phyloP scores from a whole-genome alignment of 2,113 vertebrate species.

The Panthera leo region DNA sequence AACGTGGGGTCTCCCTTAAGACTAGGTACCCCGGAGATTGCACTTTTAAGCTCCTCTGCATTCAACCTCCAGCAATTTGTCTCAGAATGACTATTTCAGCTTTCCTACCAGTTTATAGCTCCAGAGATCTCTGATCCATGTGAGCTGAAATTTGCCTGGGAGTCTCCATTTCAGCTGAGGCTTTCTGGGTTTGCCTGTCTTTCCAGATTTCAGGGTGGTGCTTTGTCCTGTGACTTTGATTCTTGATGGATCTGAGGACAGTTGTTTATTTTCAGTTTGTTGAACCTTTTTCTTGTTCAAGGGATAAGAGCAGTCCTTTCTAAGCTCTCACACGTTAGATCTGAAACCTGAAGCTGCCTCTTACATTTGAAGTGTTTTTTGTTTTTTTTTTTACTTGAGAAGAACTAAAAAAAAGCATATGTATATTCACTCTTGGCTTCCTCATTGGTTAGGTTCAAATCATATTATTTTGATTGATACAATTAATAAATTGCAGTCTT shows the following conservation, averaged over 20 bases:
- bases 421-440: not conserved
- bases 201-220: not conserved
- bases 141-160: not conserved
- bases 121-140: not conserved
- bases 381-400: not conserved
- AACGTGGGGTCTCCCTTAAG: not conserved
- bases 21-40: not conserved
- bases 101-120: not conserved
- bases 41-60: not conserved
- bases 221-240: not conserved
- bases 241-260: not conserved
- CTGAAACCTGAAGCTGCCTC: not conserved
- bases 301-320: not conserved
- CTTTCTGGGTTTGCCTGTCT: not conserved
- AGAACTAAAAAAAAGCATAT: not conserved
- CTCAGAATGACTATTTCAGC: not conserved
- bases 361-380: not conserved
- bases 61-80: not conserved
- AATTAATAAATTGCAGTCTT: not conserved
- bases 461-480: not conserved
- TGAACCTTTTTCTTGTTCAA: not conserved
- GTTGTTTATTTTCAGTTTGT: not conserved
- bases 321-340: not conserved
- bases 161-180: not conserved
- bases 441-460: not conserved